Evolutionary conservation across 2,888 invertebrate species (phyloP), one percentile per base, ranked within the genome.

Genomic region (Clostera curtula): DNA sequence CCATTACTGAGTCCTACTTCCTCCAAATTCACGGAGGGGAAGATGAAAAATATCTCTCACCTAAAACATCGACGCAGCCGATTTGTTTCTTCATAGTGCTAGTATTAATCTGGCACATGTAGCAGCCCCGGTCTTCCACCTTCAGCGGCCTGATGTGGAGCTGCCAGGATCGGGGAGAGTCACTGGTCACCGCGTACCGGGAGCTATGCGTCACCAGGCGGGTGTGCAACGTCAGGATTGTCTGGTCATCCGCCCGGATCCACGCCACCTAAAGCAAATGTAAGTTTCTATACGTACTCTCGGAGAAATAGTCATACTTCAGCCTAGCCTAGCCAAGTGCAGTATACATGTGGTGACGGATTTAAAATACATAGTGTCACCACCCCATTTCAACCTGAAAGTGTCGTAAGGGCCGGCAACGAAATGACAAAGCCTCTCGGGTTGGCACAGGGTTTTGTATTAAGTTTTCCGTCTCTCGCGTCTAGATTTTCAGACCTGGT

Each of bases 31-130:
- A n/a, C n/a, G n/a, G n/a, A n/a, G n/a, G n/a, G n/a, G n/a, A n/a
- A n/a, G n/a, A n/a, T n/a, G n/a, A n/a, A n/a, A n/a, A 2, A 4
- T 5, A n/a, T 10, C 4, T 37, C 86, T 85, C 68, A 92, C 92
- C 91, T 63, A 90, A 86, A 12, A 92, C 92, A 72, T 92, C 91
- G 28, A 92, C 87, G 63, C 92, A 92, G 28, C 92, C 92, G 29
- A 90, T 85, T 67, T 90, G 90, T 52, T 90, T 92, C 74, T 89
- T 90, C 91, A 92, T 92, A 30, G 89, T 87, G 39, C 84, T 88
- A 2, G 92, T 92, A 65, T 92, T 92, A 44, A 92, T 89, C 73
- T 92, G 92, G 59, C 92, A 92, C 91, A 92, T 91, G 68, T 92
- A 92, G 56, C 91, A 92, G 5, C 91, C 92, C 33, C 90, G 86